Conservation (phyloP, 2,113 vertebrate species). For the Prionailurus bengalensis region DNA sequence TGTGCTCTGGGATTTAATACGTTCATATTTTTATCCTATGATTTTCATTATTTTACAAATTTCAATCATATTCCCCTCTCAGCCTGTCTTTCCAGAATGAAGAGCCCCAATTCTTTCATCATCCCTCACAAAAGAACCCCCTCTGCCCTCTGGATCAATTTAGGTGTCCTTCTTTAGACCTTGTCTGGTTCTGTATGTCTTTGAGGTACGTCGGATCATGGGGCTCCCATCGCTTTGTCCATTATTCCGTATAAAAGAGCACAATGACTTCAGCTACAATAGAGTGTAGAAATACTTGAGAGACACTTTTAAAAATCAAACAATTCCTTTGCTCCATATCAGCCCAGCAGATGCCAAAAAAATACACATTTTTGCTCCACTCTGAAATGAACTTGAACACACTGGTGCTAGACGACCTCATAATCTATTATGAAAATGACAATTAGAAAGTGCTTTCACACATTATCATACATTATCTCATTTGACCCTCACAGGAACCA, state of each 20-base stretch:
- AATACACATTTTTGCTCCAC: conserved; percentile 9
- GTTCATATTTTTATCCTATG: conserved; percentile 70
- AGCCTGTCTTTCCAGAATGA: conserved; percentile 57
- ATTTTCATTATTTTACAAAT: conserved; percentile 74
- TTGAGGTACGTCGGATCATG: conserved; percentile 37
- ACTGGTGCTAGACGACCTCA: not conserved
- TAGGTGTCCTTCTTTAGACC: conserved; percentile 52
- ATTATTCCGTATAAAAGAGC: conserved; percentile 54
- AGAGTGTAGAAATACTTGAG: conserved; percentile 57
- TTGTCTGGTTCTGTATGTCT: conserved; percentile 58
- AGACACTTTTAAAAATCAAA: conserved; percentile 56
- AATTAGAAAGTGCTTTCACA: conserved; percentile 7
- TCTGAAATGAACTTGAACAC: conserved; percentile 54
- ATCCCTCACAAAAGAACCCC: conserved; percentile 21
- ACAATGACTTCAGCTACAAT: conserved; percentile 60
- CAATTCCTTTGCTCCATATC: conserved; percentile 18
- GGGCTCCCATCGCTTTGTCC: not conserved
- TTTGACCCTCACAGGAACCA: not conserved
- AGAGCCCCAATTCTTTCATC: conserved; percentile 74
- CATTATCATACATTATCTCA: not conserved
- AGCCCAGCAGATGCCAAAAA: conserved; percentile 13
- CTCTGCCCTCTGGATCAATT: conserved; percentile 27
- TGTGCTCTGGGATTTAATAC: conserved; percentile 57
- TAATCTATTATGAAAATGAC: conserved; percentile 35
- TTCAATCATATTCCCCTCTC: conserved; percentile 56